Base-by-base conservation (phyloP, 2,113 vertebrate genomes). In the Hyperoodon ampullatus region DNA sequence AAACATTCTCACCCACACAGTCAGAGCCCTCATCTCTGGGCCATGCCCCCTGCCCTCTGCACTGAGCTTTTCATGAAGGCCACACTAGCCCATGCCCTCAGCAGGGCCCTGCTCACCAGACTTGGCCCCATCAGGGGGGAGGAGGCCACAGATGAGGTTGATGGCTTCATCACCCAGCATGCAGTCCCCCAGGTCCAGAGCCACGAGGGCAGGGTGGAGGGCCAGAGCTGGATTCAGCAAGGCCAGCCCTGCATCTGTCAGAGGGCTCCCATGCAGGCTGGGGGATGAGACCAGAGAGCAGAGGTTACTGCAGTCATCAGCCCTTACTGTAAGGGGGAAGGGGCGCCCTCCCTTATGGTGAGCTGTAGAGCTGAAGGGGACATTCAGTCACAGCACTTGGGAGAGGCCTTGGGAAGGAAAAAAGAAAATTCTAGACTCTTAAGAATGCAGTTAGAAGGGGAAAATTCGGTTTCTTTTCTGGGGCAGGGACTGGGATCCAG, bases 171-270 rank as follows among this genome's bases (percentile, higher is more conserved):
- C 99, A 90, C 99, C 99, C 97, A 99, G 98, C 99, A 99, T 99
- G 97, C 99, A 99, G 98, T 99, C 99, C 81, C 99, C 99, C 75
- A 99, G 98, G 93, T 99, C 99, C 98, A 99, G 98, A 93, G 99
- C 99, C 97, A 99, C 99, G 39, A 99, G 99, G 0, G 99, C 98
- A 1, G 99, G 99, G 98, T 99, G 99, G 82, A 99, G 99, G 61
- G 99, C 99, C 96, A 99, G 99, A 12, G 99, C 99, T 12, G 99
- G 97, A 98, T 99, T 99, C 97, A 99, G 98, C 87, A 99, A 98
- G 94, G 99, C 99, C 98, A 99, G 97, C 58, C 99, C 99, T 0
- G 99, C 99, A 50, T 99, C 99, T 93, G 99, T 98, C 93, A 99
- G 98, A 13, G 99, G 99, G 97, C 99, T 99, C 82, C 99, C 99